phyloP scores from a whole-genome alignment of 2,888 invertebrate genomes.

The Trichacis sp. region DNA sequence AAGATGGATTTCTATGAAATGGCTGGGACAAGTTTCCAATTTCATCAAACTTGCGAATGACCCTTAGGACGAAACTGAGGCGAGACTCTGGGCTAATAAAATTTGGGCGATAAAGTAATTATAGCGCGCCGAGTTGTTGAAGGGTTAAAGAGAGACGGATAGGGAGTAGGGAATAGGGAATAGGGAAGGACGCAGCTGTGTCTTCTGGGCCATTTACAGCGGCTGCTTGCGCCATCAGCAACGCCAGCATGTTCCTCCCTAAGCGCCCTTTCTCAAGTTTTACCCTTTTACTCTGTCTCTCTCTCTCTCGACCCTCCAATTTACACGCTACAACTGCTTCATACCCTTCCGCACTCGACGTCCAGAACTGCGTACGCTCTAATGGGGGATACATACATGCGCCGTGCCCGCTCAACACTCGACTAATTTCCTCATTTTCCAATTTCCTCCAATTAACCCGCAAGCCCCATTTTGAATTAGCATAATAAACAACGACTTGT shows the following conservation, averaged over 20 bases:
- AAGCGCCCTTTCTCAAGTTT: constrained; percentile 15
- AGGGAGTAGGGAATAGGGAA: no score
- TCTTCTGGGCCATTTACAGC: constrained; percentile 55
- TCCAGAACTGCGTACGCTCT: constrained; percentile 34
- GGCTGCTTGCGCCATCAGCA: constrained; percentile 40
- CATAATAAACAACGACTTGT: constrained; percentile 38
- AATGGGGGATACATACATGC: constrained; percentile 13
- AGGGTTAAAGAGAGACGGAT: constrained; percentile 45
- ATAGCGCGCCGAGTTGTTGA: constrained; percentile 38
- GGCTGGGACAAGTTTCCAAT: no score
- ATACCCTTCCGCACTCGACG: constrained; percentile 24
- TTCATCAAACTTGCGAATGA: constrained; percentile 1
- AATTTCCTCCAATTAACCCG: constrained; percentile 47
- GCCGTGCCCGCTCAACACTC: constrained; percentile 24
- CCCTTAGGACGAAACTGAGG: constrained; percentile 13
- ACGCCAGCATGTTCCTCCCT: constrained; percentile 22
- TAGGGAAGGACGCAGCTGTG: constrained; percentile 43
- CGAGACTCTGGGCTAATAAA: no score
- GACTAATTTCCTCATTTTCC: constrained; percentile 45
- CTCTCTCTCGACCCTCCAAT: constrained; percentile 40
- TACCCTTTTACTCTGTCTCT: constrained; percentile 24
- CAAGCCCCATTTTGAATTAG: constrained; percentile 34
- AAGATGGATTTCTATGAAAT: no score
- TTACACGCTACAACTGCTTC: constrained; percentile 55
- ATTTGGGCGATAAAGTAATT: constrained; percentile 46